Base-by-base conservation (phyloP, 2,888 invertebrate genomes). In the Metalampra italica region DNA sequence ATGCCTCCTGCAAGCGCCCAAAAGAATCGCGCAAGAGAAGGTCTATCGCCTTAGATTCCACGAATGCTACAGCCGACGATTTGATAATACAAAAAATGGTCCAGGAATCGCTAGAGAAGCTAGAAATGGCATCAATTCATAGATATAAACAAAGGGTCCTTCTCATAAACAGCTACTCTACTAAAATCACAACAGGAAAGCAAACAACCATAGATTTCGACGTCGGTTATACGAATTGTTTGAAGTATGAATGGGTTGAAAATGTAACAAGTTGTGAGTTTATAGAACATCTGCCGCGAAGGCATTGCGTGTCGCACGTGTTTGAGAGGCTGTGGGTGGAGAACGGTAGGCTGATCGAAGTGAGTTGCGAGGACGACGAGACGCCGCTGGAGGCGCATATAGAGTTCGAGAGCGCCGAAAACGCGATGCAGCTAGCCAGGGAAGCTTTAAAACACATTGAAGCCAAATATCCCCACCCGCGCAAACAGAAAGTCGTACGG, bases 381-480 rank as follows among this genome's bases (percentile, higher is more conserved):
- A 73, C 76, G 4, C 78, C 81, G 1, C 54, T 84, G 36, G 78
- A 82, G 60, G 62, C 76, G 3, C 77, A 78, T 36, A 70, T 79
- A 32, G 77, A 80, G 54, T 77, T 78, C 41, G 75, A 79, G 52
- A 78, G 70, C 50, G 68, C 78, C 11, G 75, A 79, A 47, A 71
- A 70, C 45, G 82, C 81, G 1, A 74, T 63, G 56, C 67, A 68
- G 30, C 50, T 89, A 13, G 84, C 85, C 1, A 67, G 72, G 40
- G 72, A 78, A 53, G 81, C 84, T 2, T 60, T 89, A 41, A 87
- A 78, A 64, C 77, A 83, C 39, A 81, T 89, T 30, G 89, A 89
- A 59, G 83, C 82, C 0, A 89, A 87, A 54, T 89, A 89, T 56
- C 84, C 85, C 1, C 71, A 81, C 53, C 76, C 82, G 7, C 68